Conservation (phyloP, 2,797 vertebrate genomes). For the Cirrhinus molitorella region DNA sequence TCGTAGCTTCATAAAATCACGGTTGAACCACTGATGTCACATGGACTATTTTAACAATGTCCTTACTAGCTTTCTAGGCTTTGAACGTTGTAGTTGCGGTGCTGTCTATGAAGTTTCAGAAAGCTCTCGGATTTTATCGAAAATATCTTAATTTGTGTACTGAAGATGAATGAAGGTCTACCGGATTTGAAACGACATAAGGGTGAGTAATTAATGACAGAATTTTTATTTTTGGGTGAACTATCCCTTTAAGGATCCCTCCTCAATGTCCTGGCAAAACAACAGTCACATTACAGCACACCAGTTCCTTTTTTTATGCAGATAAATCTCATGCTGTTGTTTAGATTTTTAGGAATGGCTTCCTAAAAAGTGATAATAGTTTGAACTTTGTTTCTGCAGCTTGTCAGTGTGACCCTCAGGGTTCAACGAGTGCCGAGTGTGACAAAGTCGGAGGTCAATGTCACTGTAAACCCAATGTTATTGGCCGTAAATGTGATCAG, state of each 20-base stretch:
- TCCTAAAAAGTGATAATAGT: not conserved
- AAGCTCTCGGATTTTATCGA: no score
- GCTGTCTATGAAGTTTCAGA: no score
- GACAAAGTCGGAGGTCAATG: constrained; percentile 85
- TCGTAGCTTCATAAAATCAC: no score
- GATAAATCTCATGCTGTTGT: not conserved
- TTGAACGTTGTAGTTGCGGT: no score
- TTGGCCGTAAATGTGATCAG: constrained; percentile 82
- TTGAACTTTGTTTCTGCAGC: constrained; percentile 69
- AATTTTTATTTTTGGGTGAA: no score
- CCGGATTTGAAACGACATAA: no score
- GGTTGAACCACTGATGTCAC: no score
- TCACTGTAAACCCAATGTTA: constrained; percentile 83
- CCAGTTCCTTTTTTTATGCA: not conserved
- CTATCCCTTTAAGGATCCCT: not conserved
- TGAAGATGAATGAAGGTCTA: no score
- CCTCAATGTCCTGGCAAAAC: not conserved
- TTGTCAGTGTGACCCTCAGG: constrained; percentile 86
- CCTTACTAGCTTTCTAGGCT: no score
- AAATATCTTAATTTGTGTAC: no score
- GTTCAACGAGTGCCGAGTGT: constrained; percentile 85
- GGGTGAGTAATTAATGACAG: no score
- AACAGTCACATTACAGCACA: not conserved
- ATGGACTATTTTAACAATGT: no score
- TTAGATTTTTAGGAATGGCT: not conserved